Evolutionary conservation across 2,797 vertebrate species (phyloP).

Genomic region (Urophycis tenuis): DNA sequence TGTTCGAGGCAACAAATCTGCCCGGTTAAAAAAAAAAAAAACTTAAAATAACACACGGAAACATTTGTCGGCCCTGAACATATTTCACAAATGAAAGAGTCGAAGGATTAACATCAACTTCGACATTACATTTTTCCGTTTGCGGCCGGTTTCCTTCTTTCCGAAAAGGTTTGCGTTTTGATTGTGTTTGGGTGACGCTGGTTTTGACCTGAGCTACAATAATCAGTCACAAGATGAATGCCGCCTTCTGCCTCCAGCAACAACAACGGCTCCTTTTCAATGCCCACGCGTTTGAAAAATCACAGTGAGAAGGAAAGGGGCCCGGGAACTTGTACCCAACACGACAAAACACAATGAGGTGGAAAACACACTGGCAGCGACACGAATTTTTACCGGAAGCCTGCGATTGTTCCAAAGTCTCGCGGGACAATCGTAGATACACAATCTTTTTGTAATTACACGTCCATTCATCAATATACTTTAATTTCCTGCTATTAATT

Average conservation of each 20-base stretch:
- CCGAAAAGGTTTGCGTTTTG: slow-evolving; percentile 30
- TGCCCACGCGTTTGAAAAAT: neutral
- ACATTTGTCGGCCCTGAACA: neutral
- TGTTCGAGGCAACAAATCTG: neutral
- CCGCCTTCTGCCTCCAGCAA: neutral
- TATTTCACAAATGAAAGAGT: neutral
- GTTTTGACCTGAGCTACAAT: slow-evolving; percentile 19
- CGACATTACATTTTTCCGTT: neutral
- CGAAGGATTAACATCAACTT: neutral
- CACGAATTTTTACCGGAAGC: slow-evolving; percentile 8
- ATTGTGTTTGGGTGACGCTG: slow-evolving; percentile 24
- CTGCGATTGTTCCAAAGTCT: neutral
- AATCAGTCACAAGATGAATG: slow-evolving; percentile 20
- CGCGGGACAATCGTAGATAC: neutral
- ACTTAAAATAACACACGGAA: neutral
- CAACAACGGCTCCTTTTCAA: neutral
- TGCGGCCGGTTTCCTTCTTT: slow-evolving; percentile 21
- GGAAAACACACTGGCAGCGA: slow-evolving; percentile 36
- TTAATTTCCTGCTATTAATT: neutral
- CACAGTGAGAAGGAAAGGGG: neutral
- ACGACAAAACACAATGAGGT: neutral
- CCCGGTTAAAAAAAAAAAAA: neutral
- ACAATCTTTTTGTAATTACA: neutral
- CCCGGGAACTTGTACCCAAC: neutral
- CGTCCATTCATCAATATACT: neutral